phyloP scores from a whole-genome alignment of 2,888 invertebrate species.

The Uropetala carovei region DNA sequence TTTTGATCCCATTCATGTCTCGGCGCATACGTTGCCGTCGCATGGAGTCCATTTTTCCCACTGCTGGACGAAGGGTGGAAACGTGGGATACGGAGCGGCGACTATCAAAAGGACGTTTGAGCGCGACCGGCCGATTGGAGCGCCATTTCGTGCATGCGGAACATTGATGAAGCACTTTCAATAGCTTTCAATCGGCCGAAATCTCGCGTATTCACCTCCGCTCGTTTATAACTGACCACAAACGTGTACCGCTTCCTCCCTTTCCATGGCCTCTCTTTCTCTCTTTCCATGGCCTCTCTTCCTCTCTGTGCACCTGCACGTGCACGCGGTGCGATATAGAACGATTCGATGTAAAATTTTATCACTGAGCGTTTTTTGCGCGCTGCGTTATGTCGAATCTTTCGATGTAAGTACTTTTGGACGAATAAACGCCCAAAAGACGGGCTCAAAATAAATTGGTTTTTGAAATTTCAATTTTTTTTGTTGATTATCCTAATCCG shows the following conservation, averaged over 20 bases:
- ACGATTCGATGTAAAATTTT: no score
- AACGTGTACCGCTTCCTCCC: not conserved
- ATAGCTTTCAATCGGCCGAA: conserved; percentile 20
- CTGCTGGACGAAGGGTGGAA: no score
- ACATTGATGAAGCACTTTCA: conserved; percentile 34
- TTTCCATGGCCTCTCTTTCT: not conserved
- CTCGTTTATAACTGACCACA: conserved; percentile 35
- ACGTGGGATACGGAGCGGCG: no score
- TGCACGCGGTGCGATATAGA: not conserved
- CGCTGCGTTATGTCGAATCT: no score
- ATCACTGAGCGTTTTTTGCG: no score
- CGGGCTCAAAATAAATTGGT: no score
- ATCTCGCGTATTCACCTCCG: not conserved
- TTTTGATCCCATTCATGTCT: not conserved
- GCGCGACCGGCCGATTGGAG: conserved; percentile 13
- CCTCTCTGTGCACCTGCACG: not conserved
- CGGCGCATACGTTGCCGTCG: no score
- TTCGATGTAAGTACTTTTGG: no score
- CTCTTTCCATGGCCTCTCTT: not conserved
- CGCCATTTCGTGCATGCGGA: conserved; percentile 40
- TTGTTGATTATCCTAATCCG: no score
- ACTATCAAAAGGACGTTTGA: conserved; percentile 3
- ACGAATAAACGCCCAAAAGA: no score
- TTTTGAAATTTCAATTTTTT: no score
- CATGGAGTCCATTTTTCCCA: not conserved